A percentile compares a stretch with the other conserved stretches of the same genome.
These are phyloP conservation scores for Drosophila paramelanica DNA, from an alignment of 2,888 invertebrate genomes.

Conservation along the genomic window DNA sequence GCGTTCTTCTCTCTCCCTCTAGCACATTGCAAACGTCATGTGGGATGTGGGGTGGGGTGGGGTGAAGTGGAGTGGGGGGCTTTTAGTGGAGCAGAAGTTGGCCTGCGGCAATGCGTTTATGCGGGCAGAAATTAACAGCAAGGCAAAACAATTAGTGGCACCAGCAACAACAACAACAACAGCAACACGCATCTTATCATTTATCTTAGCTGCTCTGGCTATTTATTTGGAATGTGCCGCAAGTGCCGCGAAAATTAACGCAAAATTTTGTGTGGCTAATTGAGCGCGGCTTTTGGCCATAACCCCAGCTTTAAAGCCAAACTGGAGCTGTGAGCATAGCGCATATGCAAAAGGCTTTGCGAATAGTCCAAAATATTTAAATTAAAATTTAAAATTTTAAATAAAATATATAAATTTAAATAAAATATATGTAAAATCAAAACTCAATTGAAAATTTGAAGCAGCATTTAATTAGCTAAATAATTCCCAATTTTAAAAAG, in stretches of 20 bases:
- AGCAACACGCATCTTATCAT: constrained; percentile 64
- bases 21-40: no score
- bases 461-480: no score
- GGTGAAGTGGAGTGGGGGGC: not conserved
- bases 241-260: constrained; percentile 78
- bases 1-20: constrained; percentile 35
- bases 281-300: constrained; percentile 53
- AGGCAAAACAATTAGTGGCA: constrained; percentile 74
- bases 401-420: no score
- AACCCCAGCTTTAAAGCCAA: constrained; percentile 12
- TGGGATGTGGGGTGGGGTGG: not conserved
- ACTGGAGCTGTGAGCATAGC: constrained; percentile 12
- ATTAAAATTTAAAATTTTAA: no score
- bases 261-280: constrained; percentile 67
- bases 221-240: constrained; percentile 75
- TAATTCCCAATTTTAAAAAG: no score
- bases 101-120: constrained; percentile 74
- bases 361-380: no score
- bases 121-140: constrained; percentile 78
- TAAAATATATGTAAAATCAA: no score
- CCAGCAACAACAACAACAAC: constrained; percentile 35
- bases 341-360: constrained; percentile 8
- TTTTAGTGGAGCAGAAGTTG: constrained; percentile 73
- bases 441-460: no score
- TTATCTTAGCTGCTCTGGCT: constrained; percentile 68